phyloP scores from a whole-genome alignment of 2,888 invertebrate genomes.

The Drosophila heteroneura region DNA sequence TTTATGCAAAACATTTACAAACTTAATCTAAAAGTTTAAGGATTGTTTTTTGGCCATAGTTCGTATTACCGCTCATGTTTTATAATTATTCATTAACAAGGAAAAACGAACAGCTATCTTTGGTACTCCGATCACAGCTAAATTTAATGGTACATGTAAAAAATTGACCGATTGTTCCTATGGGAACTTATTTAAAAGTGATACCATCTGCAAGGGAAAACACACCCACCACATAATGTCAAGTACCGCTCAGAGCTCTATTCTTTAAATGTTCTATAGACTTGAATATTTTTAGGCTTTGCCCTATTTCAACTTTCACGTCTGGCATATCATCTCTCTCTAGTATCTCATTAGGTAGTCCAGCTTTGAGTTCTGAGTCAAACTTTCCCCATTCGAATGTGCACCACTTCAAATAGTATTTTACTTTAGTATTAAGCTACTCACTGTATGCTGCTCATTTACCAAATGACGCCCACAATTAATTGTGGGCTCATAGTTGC shows the following conservation, averaged over 20 bases:
- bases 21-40: conserved; percentile 8
- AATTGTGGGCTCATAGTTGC: conserved; percentile 17
- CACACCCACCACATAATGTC: background rate
- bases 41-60: conserved; percentile 40
- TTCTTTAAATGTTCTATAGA: conserved; percentile 9
- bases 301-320: conserved; percentile 5
- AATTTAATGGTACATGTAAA: background rate
- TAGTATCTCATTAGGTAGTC: conserved; percentile 13
- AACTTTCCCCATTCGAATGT: conserved; percentile 10
- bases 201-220: background rate
- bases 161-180: background rate
- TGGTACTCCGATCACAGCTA: background rate
- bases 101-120: background rate
- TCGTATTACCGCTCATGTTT: conserved; percentile 24
- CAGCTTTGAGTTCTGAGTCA: conserved; percentile 19
- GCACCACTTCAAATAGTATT: conserved; percentile 46
- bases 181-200: background rate
- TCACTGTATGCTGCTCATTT: conserved; percentile 43
- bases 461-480: conserved; percentile 5
- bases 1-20: background rate
- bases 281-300: conserved; percentile 11
- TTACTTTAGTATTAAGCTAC: conserved; percentile 57
- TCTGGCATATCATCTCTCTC: conserved; percentile 38
- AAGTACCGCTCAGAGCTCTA: conserved; percentile 23
- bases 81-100: background rate